Evolutionary conservation across 2,888 invertebrate genomes (phyloP).

Genomic region (Orchesellides sinensis): DNA sequence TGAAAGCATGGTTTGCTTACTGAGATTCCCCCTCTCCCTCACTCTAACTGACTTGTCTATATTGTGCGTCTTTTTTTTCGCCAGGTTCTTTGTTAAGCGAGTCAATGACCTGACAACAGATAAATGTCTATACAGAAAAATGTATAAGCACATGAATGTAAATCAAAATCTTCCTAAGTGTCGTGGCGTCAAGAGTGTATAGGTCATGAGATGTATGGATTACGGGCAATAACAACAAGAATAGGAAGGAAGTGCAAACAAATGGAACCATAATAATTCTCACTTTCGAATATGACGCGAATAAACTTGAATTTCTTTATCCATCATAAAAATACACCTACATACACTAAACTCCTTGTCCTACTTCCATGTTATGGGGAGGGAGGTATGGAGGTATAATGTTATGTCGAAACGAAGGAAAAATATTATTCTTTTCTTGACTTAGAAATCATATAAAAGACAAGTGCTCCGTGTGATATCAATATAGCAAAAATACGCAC

Average conservation of each 20-base stretch:
- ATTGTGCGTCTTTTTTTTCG: conserved; percentile 23
- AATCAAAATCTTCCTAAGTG: conserved; percentile 8
- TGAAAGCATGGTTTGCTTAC: conserved; percentile 8
- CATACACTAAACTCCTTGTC: not conserved
- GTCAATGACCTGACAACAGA: conserved; percentile 37
- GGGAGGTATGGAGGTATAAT: no score
- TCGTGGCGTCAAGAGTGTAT: conserved; percentile 20
- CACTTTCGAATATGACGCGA: not conserved
- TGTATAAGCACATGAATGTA: not conserved
- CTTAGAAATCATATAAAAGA: conserved; percentile 22
- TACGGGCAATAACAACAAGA: not conserved
- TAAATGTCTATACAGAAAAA: not conserved
- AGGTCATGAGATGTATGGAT: conserved; percentile 29
- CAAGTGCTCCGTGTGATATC: not conserved
- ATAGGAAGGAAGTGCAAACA: conserved; percentile 22
- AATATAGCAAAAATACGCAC: not conserved
- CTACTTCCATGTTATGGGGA: no score
- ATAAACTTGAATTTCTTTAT: not conserved
- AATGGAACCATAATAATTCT: not conserved
- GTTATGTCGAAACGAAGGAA: not conserved
- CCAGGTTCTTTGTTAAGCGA: conserved; percentile 11
- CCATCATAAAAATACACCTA: not conserved
- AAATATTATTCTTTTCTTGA: conserved; percentile 12
- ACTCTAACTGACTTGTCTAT: not conserved
- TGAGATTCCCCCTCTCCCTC: conserved; percentile 21